A percentile compares a stretch with the other conserved stretches of the same genome.
These are phyloP conservation scores for Patiria pectinifera DNA, from an alignment of 53 echinoderm and acorn worm genomes.

Conservation along the genomic window DNA sequence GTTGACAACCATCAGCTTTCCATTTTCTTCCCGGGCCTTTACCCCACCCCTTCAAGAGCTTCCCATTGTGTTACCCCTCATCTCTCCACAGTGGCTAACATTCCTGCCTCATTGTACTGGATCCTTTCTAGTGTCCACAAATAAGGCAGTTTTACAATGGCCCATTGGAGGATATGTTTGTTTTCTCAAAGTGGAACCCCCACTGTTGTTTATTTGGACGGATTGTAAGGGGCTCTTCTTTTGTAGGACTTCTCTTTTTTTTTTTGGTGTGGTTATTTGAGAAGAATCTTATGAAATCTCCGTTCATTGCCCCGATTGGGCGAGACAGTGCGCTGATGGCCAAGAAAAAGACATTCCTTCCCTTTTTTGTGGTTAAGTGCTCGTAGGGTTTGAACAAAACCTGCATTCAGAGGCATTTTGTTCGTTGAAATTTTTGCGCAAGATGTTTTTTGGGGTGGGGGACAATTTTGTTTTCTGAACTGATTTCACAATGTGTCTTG, in stretches of 20 bases:
- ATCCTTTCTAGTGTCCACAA: background rate
- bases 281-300: background rate
- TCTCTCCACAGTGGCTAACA: background rate
- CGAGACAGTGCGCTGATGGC: too few species aligned
- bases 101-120: background rate
- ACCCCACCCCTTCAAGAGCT: background rate
- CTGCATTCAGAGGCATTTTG: background rate
- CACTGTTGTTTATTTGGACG: conserved; percentile 35
- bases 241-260: background rate
- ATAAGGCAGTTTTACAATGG: background rate
- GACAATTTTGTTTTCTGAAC: too few species aligned
- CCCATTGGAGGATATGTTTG: conserved; percentile 6
- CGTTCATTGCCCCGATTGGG: background rate
- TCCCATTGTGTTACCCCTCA: background rate
- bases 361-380: background rate
- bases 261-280: background rate
- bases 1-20: background rate
- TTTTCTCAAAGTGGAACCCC: conserved; percentile 20
- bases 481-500: too few species aligned
- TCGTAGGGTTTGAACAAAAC: background rate
- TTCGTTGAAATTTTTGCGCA: background rate
- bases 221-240: background rate
- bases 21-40: background rate
- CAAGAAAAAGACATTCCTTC: background rate
- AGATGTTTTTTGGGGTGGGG: background rate